Evolutionary conservation across 1,140 invertebrate genomes (phyloP).

Genomic region (Diorhabda carinulata): DNA sequence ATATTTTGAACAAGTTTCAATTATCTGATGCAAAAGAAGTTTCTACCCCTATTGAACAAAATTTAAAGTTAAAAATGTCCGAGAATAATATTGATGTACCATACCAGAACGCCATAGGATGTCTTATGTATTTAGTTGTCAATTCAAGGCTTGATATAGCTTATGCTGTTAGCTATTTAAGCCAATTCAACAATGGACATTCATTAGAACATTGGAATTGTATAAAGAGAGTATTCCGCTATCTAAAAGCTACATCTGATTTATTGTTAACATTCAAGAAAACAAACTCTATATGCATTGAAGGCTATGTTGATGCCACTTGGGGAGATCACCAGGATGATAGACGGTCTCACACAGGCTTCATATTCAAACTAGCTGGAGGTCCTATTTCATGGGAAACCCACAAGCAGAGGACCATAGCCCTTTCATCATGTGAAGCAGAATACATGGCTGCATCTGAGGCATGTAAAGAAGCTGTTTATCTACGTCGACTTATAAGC

Average conservation of each 20-base stretch:
- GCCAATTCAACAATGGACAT: conserved; percentile 27
- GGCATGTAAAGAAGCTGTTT: conserved; percentile 40
- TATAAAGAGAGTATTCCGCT: conserved; percentile 22
- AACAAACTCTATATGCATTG: conserved; percentile 2
- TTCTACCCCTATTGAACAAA: conserved; percentile 3
- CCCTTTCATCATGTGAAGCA: conserved; percentile 40
- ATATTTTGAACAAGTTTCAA: conserved; percentile 10
- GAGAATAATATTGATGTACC: conserved; percentile 5
- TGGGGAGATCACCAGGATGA: conserved; percentile 11
- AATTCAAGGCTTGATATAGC: conserved; percentile 24
- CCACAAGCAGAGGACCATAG: conserved; percentile 36
- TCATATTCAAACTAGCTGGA: conserved; percentile 31
- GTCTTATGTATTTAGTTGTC: conserved; percentile 8
- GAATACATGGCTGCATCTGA: conserved; percentile 42
- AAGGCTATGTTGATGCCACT: background rate
- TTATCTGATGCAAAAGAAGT: conserved; percentile 4
- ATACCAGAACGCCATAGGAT: conserved; percentile 4
- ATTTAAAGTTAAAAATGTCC: conserved; percentile 4
- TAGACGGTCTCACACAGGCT: conserved; percentile 41
- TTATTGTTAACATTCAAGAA: conserved; percentile 19
- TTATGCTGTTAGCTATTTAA: conserved; percentile 21
- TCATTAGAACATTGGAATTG: conserved; percentile 24
- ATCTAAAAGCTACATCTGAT: conserved; percentile 26
- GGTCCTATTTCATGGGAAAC: conserved; percentile 32
- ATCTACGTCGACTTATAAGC: conserved; percentile 33